These are phyloP conservation scores for Lysandra bellargus DNA, from an alignment of 2,888 invertebrate genomes.

Conservation along the genomic window DNA sequence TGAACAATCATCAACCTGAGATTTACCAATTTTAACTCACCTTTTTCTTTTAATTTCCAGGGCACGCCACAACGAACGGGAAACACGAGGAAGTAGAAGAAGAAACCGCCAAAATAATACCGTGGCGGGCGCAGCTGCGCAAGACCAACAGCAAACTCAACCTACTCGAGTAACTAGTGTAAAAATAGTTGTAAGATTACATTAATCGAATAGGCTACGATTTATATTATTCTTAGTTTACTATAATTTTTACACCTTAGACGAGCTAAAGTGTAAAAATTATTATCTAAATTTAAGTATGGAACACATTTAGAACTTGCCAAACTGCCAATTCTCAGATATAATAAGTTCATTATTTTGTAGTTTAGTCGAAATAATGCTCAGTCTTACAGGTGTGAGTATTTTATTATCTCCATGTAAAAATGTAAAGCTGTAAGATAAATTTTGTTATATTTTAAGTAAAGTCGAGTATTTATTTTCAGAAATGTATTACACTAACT, in stretches of 20 bases:
- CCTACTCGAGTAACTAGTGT: conserved; percentile 82
- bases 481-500: conserved; percentile 34
- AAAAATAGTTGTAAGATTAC: conserved; percentile 34
- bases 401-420: neutral
- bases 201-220: conserved; percentile 19
- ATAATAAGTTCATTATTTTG: neutral
- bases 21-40: no score
- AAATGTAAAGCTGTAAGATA: conserved; percentile 11
- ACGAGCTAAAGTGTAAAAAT: conserved; percentile 45
- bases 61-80: conserved; percentile 63
- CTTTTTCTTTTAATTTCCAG: conserved; percentile 48
- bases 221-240: conserved; percentile 25
- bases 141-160: conserved; percentile 95
- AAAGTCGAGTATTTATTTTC: conserved; percentile 40
- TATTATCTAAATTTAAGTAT: conserved; percentile 30
- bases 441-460: neutral
- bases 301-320: neutral
- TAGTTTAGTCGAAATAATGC: conserved; percentile 6
- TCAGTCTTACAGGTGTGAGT: neutral
- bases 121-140: conserved; percentile 93
- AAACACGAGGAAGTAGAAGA: conserved; percentile 76
- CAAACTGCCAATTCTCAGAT: conserved; percentile 19
- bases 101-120: conserved; percentile 87
- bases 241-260: conserved; percentile 45
- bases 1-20: no score